phyloP scores from a whole-genome alignment of 1,140 invertebrate species.

The Leptinotarsa undecemlineata region DNA sequence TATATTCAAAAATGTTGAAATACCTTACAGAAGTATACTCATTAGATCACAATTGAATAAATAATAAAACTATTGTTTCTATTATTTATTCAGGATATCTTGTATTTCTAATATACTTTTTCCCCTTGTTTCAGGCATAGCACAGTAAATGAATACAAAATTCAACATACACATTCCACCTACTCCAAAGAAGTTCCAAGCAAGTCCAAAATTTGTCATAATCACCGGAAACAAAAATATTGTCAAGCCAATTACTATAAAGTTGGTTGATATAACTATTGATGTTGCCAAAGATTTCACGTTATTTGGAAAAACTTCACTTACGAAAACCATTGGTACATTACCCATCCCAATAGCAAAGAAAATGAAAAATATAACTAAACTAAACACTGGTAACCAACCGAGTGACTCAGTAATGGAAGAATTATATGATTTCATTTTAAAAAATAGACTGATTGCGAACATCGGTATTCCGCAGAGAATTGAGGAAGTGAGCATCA shows the following conservation, averaged over 20 bases:
- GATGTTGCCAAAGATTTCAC: constrained; percentile 75
- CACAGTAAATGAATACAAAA: constrained; percentile 9
- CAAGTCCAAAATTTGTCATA: not conserved
- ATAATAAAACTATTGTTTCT: too few species aligned
- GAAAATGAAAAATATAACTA: constrained; percentile 45
- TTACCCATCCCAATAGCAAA: constrained; percentile 70
- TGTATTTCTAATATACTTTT: constrained; percentile 18
- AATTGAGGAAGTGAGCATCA: constrained; percentile 70
- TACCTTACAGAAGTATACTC: too few species aligned
- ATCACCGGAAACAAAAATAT: constrained; percentile 15
- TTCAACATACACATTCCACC: not conserved
- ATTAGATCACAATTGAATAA: too few species aligned
- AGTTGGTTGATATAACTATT: constrained; percentile 61
- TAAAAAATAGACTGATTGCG: constrained; percentile 47
- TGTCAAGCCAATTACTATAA: not conserved
- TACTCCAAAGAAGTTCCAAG: constrained; percentile 4
- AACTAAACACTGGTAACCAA: constrained; percentile 47
- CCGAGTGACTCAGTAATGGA: constrained; percentile 36
- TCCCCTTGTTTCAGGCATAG: constrained; percentile 15
- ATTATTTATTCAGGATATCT: constrained; percentile 6
- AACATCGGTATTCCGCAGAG: constrained; percentile 58
- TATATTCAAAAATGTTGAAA: too few species aligned
- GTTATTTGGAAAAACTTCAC: constrained; percentile 78
- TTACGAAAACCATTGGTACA: constrained; percentile 81
- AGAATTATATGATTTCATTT: constrained; percentile 41